Base-by-base conservation (phyloP, 2,888 invertebrate species). In the Philereme vetulata region DNA sequence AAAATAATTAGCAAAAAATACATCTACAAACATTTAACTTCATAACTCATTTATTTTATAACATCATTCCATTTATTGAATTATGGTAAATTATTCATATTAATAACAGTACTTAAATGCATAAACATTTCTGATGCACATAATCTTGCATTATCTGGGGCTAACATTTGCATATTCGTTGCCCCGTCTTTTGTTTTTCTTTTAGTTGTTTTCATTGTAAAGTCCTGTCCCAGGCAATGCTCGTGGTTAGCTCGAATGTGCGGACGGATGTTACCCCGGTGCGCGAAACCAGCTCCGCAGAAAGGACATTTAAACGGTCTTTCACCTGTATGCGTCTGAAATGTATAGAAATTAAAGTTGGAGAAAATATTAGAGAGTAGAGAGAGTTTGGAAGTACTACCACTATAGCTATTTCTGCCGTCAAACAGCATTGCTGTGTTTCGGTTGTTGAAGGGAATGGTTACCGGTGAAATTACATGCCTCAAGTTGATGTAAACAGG, bases 251-350 rank as follows among this genome's bases (percentile, higher is more conserved):
- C 40, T 21, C 65, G 59, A 8, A 67, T 62, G 55, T 67, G 67
- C 1, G 63, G 55, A 11, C 61, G 55, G 4, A 67, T 52, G 44
- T 67, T 67, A 9, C 67, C 67, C 33, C 52, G 55, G 46, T 65
- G 65, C 4, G 67, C 67, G 21, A 65, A 65, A 4, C 59, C 55
- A 1, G 59, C 63, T 10, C 49, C 63, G n/a, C 67, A 67, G 3
- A 65, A 10, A 10, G 51, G 57, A 38, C 67, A 67, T 42, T 67
- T 61, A 54, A 60, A 67, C 1, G 67, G 67, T 33, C 57, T 67
- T 21, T 63, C 67, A 9, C 67, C 67, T 0, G 65, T 65, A 48
- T 67, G 67, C n/a, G 57, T 65, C 67, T 67, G 56, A 46, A 62
- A 61, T 43, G 9, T n/a, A 34, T 47, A 38, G 35, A 40, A 32